Evolutionary conservation across 2,113 vertebrate genomes (phyloP).

Genomic region (Speoplatyrhinus poulsoni): DNA sequence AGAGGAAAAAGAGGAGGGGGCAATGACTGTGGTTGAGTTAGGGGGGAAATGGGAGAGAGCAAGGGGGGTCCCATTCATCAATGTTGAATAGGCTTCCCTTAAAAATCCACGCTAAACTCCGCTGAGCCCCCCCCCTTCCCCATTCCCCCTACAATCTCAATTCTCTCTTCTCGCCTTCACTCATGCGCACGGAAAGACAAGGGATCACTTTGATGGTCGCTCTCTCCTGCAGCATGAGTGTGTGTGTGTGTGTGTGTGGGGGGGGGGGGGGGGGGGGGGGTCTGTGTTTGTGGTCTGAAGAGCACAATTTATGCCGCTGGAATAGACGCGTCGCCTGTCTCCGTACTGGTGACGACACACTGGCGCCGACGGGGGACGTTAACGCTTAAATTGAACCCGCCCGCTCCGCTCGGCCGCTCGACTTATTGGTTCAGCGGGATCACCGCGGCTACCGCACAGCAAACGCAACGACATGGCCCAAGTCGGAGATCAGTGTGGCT

Average conservation of each 20-base stretch:
- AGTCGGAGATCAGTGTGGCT: too few relatives aligned
- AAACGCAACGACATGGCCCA: too few relatives aligned
- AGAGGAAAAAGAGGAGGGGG: neutral
- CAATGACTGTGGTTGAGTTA: neutral
- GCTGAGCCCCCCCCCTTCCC: neutral
- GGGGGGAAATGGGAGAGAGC: neutral
- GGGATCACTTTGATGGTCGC: neutral
- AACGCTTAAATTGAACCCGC: too few relatives aligned
- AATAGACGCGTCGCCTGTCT: too few relatives aligned
- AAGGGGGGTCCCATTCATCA: conserved; percentile 32
- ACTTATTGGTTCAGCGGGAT: too few relatives aligned
- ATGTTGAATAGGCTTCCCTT: conserved; percentile 35
- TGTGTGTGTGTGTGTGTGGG: neutral
- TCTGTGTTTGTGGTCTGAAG: neutral
- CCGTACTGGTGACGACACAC: too few relatives aligned
- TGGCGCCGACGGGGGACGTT: too few relatives aligned
- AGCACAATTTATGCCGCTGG: neutral
- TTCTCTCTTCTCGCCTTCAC: neutral
- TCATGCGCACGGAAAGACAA: neutral
- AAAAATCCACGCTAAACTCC: conserved; percentile 21
- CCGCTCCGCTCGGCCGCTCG: too few relatives aligned
- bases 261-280: too few relatives aligned
- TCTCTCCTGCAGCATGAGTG: neutral
- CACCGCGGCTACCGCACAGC: too few relatives aligned
- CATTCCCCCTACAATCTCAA: neutral